These are phyloP conservation scores for Mallateleia sp. DNA, from an alignment of 2,888 invertebrate genomes.

Conservation along the genomic window DNA sequence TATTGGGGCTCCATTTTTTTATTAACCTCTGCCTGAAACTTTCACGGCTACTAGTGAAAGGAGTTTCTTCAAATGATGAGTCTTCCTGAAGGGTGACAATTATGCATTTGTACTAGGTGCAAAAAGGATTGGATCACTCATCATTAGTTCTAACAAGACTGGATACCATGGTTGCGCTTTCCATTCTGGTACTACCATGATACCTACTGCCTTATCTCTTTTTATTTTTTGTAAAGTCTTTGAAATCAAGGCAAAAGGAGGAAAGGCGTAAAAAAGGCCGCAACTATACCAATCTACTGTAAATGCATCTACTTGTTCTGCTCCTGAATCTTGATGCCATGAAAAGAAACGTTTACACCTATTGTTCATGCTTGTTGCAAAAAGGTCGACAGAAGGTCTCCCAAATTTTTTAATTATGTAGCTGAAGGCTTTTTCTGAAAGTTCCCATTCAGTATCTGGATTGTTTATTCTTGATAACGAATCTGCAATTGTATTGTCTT, in stretches of 20 bases:
- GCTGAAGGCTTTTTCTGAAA: slow-evolving; percentile 35
- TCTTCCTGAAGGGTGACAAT: slow-evolving; percentile 44
- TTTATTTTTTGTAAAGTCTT: slow-evolving; percentile 68
- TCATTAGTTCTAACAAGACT: slow-evolving; percentile 3
- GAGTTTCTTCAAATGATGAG: slow-evolving; percentile 28
- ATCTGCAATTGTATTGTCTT: slow-evolving; percentile 70
- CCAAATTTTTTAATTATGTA: slow-evolving; percentile 50
- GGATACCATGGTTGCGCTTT: slow-evolving; percentile 64
- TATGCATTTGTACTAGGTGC: slow-evolving; percentile 28
- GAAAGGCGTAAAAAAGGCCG: slow-evolving; percentile 17
- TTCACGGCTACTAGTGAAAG: slow-evolving; percentile 40
- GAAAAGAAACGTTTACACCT: slow-evolving; percentile 55
- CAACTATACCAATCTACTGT: slow-evolving; percentile 44
- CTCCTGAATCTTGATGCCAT: slow-evolving; percentile 40
- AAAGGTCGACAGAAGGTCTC: slow-evolving; percentile 6
- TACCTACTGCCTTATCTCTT: slow-evolving; percentile 81
- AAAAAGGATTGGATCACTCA: slow-evolving; percentile 15
- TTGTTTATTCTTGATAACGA: slow-evolving; percentile 64
- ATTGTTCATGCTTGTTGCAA: slow-evolving; percentile 23
- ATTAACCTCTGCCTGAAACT: slow-evolving; percentile 12
- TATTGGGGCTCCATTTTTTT: slow-evolving; percentile 1
- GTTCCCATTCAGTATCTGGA: slow-evolving; percentile 72
- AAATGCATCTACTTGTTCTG: slow-evolving; percentile 54
- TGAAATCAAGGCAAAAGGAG: background rate
- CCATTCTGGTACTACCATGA: slow-evolving; percentile 84